Evolutionary conservation across 2,113 vertebrate genomes (phyloP).

Genomic region (Brachyhypopomus occidentalis): DNA sequence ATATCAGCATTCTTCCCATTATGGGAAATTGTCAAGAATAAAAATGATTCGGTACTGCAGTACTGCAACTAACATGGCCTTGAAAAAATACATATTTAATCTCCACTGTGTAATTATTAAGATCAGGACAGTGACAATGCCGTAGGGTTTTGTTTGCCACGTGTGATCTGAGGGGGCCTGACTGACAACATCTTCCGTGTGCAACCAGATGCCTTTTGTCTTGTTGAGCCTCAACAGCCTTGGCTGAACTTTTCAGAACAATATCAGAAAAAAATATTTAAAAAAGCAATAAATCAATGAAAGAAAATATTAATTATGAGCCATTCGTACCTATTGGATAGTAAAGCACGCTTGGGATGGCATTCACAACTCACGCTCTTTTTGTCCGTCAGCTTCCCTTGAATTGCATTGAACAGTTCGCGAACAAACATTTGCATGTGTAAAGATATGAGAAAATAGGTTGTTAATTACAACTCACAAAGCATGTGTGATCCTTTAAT

Average conservation of each 20-base stretch:
- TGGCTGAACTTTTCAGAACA: conserved; percentile 32
- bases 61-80: neutral
- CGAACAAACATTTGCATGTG: neutral
- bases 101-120: neutral
- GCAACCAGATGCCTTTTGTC: conserved; percentile 54
- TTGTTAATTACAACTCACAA: neutral
- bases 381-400: neutral
- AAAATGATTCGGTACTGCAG: no score
- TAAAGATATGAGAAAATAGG: neutral
- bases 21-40: no score
- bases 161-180: neutral
- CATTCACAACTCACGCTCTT: neutral
- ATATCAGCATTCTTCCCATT: neutral
- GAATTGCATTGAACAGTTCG: neutral
- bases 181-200: conserved; percentile 56
- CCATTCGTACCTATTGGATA: no score
- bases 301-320: no score
- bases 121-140: conserved; percentile 8
- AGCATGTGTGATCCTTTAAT: neutral
- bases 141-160: conserved; percentile 28
- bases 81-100: neutral
- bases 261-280: conserved; percentile 41
- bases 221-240: conserved; percentile 41
- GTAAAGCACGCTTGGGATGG: neutral
- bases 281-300: neutral